Base-by-base conservation (phyloP, 1,140 invertebrate species). In the Apolygus lucorum region DNA sequence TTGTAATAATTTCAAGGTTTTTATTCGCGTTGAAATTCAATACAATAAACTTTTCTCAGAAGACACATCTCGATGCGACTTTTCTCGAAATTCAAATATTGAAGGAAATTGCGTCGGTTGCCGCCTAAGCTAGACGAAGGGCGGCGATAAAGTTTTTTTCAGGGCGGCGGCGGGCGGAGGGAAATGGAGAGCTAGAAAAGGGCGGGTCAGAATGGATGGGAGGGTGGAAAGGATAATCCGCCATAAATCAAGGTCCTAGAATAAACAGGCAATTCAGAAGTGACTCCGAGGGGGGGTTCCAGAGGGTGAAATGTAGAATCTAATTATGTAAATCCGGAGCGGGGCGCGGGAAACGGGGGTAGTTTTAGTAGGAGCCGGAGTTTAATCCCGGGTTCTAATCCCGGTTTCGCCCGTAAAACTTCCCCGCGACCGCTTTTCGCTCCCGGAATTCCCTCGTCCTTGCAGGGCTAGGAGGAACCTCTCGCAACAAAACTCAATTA, bases 171-270 rank as follows among this genome's bases (percentile, higher is more conserved):
- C n/a, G 34, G 4, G 34, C 17, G 34, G 34, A 42, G 34, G 34
- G 34, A 42, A 17, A 42, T n/a, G n/a, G 34, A 42, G 34, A 42
- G 17, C 34, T 17, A 42, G 34, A 42, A 42, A 17, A n/a, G n/a
- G n/a, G n/a, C n/a, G 34, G 34, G 17, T 42, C 4, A 4, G 34
- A 59, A 59, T 59, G 54, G 11, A 59, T 59, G 54, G 22, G 22
- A 59, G 54, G 54, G 54, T 59, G 22, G 54, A 59, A 59, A 59
- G 54, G 54, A 59, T 59, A 59, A 59, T 59, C 54, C 54, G 22
- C 54, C 22, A 24, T 59, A 59, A 59, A 59, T 59, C 54, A 59
- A 59, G 54, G 54, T 4, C 54, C 11, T 24, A 59, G 54, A 59
- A 59, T 59, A 59, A 59, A 59, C 54, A 59, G 54, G 22, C 54